Percentiles rank a stretch among this genome's conserved stretches.
Conservation (phyloP, 2,797 vertebrate species). For the Mormyrops boulengeri region DNA sequence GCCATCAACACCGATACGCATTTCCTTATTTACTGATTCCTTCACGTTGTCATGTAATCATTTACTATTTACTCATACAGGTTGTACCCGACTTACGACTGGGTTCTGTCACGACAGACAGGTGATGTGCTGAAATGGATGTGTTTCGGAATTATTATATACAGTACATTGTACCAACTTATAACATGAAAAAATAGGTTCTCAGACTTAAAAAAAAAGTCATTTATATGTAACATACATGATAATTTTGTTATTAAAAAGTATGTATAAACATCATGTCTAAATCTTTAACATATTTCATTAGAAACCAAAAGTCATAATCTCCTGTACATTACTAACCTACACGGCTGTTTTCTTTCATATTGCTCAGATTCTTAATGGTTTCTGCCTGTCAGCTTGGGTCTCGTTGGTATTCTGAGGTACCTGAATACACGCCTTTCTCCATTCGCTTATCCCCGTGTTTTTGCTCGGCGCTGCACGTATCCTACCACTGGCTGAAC, state of each 20-base stretch:
- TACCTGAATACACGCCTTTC: not conserved
- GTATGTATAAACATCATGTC: not conserved
- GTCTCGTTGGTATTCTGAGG: not conserved
- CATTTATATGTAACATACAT: too few relatives aligned
- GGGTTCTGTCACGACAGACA: not conserved
- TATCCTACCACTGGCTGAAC: not conserved
- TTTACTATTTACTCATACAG: not conserved
- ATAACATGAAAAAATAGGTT: too few relatives aligned
- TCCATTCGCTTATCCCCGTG: not conserved
- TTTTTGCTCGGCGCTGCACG: too few relatives aligned
- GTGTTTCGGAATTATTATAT: not conserved
- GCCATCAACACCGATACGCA: not conserved
- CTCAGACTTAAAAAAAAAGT: too few relatives aligned
- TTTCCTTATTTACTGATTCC: not conserved
- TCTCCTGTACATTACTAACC: not conserved
- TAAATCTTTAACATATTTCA: not conserved
- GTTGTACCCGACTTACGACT: not conserved
- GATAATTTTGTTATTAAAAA: too few relatives aligned
- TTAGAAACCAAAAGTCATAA: too few relatives aligned
- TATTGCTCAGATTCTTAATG: not conserved
- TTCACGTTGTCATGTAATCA: not conserved
- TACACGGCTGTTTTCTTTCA: not conserved
- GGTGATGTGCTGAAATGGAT: not conserved
- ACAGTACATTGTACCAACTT: too few relatives aligned
- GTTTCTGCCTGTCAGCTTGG: not conserved